Evolutionary conservation across 2,888 invertebrate genomes (phyloP), one percentile per base, ranked within the genome.

Genomic region (Slavum lentiscoides): DNA sequence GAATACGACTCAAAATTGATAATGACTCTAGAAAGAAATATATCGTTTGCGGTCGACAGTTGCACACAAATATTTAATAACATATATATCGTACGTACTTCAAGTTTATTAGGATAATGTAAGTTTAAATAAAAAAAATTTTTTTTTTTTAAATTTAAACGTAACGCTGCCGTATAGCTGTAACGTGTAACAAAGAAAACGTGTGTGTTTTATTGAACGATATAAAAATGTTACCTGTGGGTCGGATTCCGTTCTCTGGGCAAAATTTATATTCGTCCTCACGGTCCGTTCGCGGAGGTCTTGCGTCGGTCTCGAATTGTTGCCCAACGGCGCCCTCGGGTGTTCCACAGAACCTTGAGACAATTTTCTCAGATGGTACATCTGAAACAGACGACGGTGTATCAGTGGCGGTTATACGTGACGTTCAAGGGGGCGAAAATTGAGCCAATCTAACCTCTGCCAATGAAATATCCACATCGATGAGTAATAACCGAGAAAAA

Each of bases 201-300:
- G 11, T 39, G 1, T 66, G 3, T 30, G 7, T 6, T 53, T 11
- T 2, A 53, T 55, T 55, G 19, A 55, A 19, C 5, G 55, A 55
- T n/a, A 11, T 8, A 13, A n/a, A 21, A 23, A 15, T 64, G 37
- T 83, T 76, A 84, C 84, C 81, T 83, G 82, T 62, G 83, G 82
- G 59, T 82, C 82, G 58, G 81, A 67, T 80, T 84, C 83, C 13
- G 83, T 81, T 69, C 83, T 80, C 15, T 80, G 80, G 0, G 72
- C 82, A 89, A 97, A 97, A 89, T 98, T 96, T 87, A 98, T 98
- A 88, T 98, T 98, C 84, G 98, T 98, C 86, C 98, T 91, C 86
- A 98, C 92, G 82, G 97, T 95, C 86, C 98, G 91, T 86, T 96
- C 94, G 87, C 98, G 94, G 77, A 97, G 90, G 53, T 92, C 92